Base-by-base conservation (phyloP, 2,797 vertebrate species). In the Bovichtus diacanthus region DNA sequence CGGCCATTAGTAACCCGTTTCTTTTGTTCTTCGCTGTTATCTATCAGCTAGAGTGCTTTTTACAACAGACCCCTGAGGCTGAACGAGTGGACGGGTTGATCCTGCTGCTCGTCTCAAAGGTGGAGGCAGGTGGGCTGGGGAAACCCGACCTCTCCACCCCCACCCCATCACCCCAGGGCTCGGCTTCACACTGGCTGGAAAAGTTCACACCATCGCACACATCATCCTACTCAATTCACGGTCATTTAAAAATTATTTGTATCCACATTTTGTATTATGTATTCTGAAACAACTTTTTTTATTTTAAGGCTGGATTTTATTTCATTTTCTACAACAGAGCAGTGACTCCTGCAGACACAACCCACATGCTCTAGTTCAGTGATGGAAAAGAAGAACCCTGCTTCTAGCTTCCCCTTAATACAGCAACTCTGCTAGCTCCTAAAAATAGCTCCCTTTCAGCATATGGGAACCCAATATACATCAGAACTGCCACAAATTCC, bases 11-110 rank as follows among this genome's bases (percentile, higher is more conserved):
- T 9, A 53, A 16, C 38, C 15, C 0, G 43, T 84, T 87, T 74
- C 90, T 87, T 92, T 93, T 93, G 91, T 92, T 88, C 70, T 78
- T 49, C 1, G 3, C 47, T 70, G 74, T 84, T 89, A 90, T 88
- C 90, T 65, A 84, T 90, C 87, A 81, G 83, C 83, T 59, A 64
- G 64, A 90, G 88, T 77, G 88, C 79, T 88, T 87, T 86, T 89
- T 76, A 85, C 78, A 78, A 72, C 49, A 6, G 41, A 44, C 71
- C 84, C 88, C 76, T 3, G 74, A 80, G 92, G 90, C 87, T 63
- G 38, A 70, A 72, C 55, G 19, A 89, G 69, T 15, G 51, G 64
- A 84, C 8, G 25, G 56, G 83, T 44, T 68, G 61, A 82, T 88
- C 78, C 84, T 82, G 80, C 87, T 70, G 84, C 68, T 80, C 5